phyloP scores from a whole-genome alignment of 1,140 invertebrate species.

The Caerostris extrusa region DNA sequence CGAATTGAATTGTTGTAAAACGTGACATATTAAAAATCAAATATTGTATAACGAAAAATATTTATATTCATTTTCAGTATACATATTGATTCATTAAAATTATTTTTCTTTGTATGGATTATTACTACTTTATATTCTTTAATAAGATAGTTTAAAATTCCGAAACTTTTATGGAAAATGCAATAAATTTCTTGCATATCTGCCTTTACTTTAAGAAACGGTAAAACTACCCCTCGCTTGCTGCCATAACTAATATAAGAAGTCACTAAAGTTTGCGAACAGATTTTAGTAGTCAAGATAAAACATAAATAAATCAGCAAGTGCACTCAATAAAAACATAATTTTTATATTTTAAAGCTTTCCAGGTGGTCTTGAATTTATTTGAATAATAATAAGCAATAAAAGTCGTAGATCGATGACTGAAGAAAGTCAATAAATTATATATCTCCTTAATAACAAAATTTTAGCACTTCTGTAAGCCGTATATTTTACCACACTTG shows the following conservation, averaged over 20 bases:
- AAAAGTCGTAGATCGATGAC: not conserved
- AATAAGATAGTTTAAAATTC: not conserved
- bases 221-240: not conserved
- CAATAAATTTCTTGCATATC: not conserved
- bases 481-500: not conserved
- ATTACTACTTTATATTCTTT: not conserved
- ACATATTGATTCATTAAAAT: too few relatives aligned
- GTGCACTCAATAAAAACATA: slow-evolving; percentile 12
- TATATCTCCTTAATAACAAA: not conserved
- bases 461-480: not conserved
- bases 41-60: too few relatives aligned
- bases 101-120: too few relatives aligned
- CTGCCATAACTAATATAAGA: not conserved
- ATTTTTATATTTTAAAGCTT: slow-evolving; percentile 23
- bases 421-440: not conserved
- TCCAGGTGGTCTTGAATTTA: slow-evolving; percentile 34
- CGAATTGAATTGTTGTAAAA: too few relatives aligned
- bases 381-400: slow-evolving; percentile 51
- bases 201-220: not conserved
- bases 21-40: too few relatives aligned
- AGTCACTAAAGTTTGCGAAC: not conserved
- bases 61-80: too few relatives aligned
- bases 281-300: not conserved
- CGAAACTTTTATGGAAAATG: not conserved
- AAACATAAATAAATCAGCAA: slow-evolving; percentile 5